phyloP scores from a whole-genome alignment of 2,888 invertebrate genomes.

The Latheticus oryzae region DNA sequence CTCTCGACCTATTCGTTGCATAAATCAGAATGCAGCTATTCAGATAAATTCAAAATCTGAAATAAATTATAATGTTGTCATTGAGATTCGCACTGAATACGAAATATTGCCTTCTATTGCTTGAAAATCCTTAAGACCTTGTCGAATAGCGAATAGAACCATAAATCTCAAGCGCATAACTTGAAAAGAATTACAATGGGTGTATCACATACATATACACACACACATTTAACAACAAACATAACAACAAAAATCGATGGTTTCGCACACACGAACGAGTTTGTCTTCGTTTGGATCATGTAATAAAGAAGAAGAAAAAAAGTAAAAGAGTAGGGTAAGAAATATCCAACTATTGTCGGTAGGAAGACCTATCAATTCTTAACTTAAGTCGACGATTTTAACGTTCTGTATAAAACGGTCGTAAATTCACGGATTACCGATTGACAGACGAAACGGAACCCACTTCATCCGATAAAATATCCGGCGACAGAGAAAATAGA shows the following conservation, averaged over 20 bases:
- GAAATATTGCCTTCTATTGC: conserved; percentile 53
- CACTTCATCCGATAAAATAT: conserved; percentile 63
- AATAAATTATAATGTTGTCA: conserved; percentile 60
- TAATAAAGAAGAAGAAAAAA: background rate
- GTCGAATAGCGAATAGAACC: conserved; percentile 56
- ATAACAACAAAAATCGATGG: conserved; percentile 27
- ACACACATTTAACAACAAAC: too few relatives aligned
- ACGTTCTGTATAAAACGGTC: conserved; percentile 58
- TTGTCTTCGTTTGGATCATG: too few relatives aligned
- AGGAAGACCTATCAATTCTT: conserved; percentile 39
- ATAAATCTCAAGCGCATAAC: conserved; percentile 51
- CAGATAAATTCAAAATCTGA: conserved; percentile 56
- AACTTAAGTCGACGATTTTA: conserved; percentile 37
- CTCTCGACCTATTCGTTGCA: conserved; percentile 28
- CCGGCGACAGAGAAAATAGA: conserved; percentile 60
- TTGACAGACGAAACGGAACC: conserved; percentile 61
- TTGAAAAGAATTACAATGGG: conserved; percentile 49
- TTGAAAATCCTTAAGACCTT: conserved; percentile 58
- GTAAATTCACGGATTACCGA: conserved; percentile 63
- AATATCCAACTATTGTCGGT: conserved; percentile 26
- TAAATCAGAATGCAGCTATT: conserved; percentile 54
- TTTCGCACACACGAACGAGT: background rate
- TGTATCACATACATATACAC: conserved; percentile 23
- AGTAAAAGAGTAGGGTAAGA: background rate
- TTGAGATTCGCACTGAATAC: conserved; percentile 55